These are phyloP conservation scores for Ctenicera cuprea DNA, from an alignment of 2,888 invertebrate species.

Conservation along the genomic window DNA sequence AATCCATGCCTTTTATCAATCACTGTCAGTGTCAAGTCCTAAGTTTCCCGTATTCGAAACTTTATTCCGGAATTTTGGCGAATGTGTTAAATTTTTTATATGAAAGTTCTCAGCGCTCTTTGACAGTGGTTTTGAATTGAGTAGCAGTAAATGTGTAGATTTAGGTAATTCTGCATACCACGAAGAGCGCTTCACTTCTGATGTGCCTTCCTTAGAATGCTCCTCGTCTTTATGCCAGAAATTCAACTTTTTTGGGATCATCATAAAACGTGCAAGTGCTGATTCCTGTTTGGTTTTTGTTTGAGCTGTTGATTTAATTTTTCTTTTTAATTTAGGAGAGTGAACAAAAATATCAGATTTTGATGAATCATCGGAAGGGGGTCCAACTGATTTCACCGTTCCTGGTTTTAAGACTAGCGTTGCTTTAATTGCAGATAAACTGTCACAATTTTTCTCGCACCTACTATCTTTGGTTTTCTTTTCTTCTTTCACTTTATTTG, in stretches of 20 bases:
- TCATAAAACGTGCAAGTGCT: conserved; percentile 70
- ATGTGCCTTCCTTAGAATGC: conserved; percentile 10
- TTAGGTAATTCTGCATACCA: conserved; percentile 61
- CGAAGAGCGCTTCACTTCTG: conserved; percentile 59
- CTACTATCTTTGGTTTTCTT: not conserved
- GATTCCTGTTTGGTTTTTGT: conserved; percentile 58
- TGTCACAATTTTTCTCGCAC: not conserved
- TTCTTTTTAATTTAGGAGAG: conserved; percentile 65
- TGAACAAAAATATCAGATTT: conserved; percentile 53
- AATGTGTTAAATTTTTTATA: conserved; percentile 34
- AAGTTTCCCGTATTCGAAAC: conserved; percentile 14
- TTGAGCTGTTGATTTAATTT: conserved; percentile 52
- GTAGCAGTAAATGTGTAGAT: conserved; percentile 35
- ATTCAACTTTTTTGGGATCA: conserved; percentile 75
- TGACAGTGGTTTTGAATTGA: conserved; percentile 61
- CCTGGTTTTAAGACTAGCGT: conserved; percentile 74
- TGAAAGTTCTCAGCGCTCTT: conserved; percentile 65
- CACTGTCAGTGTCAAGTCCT: conserved; percentile 35
- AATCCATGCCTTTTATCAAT: conserved; percentile 48
- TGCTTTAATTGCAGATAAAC: conserved; percentile 70
- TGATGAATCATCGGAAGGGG: conserved; percentile 55
- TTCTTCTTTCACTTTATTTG: conserved; percentile 19
- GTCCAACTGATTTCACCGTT: conserved; percentile 57
- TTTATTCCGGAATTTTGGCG: conserved; percentile 25
- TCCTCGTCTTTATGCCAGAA: conserved; percentile 75